Base-by-base conservation (phyloP, 2,888 invertebrate genomes). In the Sceliomorpha sp. region DNA sequence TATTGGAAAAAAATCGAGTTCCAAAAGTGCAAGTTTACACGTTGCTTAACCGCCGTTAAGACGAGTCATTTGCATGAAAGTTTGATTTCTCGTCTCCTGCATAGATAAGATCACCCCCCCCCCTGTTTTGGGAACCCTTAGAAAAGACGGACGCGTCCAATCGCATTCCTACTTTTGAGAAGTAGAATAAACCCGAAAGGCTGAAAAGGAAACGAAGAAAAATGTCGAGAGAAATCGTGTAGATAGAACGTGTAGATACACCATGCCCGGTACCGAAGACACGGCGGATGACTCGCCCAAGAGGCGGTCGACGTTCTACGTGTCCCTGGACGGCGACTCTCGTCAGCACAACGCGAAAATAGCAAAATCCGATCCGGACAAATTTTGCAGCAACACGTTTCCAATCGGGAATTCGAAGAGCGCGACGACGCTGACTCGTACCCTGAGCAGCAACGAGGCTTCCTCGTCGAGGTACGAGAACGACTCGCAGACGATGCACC, bases 271-370 rank as follows among this genome's bases (percentile, higher is more conserved):
- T 8, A 34, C 27, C 31, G 68, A 62, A 8, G 51, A 56, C 27
- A 32, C 13, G 10, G 66, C 60, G 29, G 85, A 83, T 37, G 86
- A 83, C 14, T 81, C 85, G 36, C 88, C 88, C 17, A 88, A 88
- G 72, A 72, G 94, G 64, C 91, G 94, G 70, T 94, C 94, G 42
- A 93, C 94, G 73, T 94, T 94, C 88, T 94, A 94, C 88, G 93
- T 94, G 72, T 92, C 94, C 73, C 89, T 94, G 75, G 91, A 91
- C 63, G 91, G 76, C 10, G 85, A 85, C 37, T 39, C 76, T 0
- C 80, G 82, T 1, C 80, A 80, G 20, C 15, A 37, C 31, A 42
- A 72, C 4, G 7, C 60, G 3, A 83, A 78, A 42, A 27, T 81
- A 1, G 71, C 72, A 0, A 87, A 86, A 47, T 77, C 79, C 0